Evolutionary conservation across 1,140 invertebrate species (phyloP), one percentile per base, ranked within the genome.

Genomic region (Pseudomyrmex sp.): DNA sequence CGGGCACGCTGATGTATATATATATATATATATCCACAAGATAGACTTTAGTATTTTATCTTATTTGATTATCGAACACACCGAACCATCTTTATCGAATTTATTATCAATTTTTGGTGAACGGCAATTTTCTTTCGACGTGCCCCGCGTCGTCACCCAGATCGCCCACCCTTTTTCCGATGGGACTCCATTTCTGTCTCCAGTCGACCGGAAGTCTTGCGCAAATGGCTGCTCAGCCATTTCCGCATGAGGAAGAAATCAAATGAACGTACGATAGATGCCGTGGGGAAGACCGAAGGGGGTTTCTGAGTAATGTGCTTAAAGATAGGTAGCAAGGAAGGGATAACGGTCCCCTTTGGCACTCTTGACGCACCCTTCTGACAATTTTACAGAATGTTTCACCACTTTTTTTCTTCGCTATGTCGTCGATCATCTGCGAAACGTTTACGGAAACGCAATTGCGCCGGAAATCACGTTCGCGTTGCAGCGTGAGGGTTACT

Each of bases 221-320:
- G 85, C 93, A 93, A 94, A 94, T 93, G 93, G 90, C 90, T 94
- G 93, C 90, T 93, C 94, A 93, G 88, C 93, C 93, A 94, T 94
- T 94, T 94, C 94, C 94, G 93, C 86, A 89, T 88, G 83, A 79
- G 76, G 86, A 90, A 93, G 92, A 93, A 94, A 92, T 93, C 90
- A 89, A 92, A 93, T 93, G 90, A 94, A 88, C 86, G 88, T 91
- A 92, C 72, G 85, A 84, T 85, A 77, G 87, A 85, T 86, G 56
- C 74, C 62, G 63, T 65, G 87, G 89, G 77, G 83, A 69, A 61
- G 83, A 73, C 58, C 59, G 44, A 54, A 44, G 70, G 48, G 58
- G 70, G 52, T 59, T 79, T 86, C 75, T 72, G 83, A 79, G 70
- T 85, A 85, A 87, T 87, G 85, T 68, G 23, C 79, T 79, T 66